Conservation (phyloP, 2,888 invertebrate genomes). For the Hirtodrosophila duncani region DNA sequence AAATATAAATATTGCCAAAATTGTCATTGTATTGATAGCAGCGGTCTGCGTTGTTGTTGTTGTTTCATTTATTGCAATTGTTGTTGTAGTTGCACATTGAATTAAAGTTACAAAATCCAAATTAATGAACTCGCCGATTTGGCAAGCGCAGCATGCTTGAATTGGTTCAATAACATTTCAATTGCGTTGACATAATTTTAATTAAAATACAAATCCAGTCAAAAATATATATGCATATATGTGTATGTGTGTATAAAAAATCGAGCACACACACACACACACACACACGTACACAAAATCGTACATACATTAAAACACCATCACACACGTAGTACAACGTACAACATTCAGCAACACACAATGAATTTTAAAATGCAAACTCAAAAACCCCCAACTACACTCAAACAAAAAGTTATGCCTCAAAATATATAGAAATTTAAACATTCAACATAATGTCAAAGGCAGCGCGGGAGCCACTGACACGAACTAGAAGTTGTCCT, state of each 20-base stretch:
- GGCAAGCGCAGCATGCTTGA: constrained; percentile 14
- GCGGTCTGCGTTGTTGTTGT: constrained; percentile 2
- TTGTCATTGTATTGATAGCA: constrained; percentile 27
- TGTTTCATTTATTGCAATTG: constrained; percentile 3
- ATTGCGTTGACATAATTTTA: constrained; percentile 71
- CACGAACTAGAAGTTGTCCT: too few relatives aligned
- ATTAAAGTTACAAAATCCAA: constrained; percentile 68
- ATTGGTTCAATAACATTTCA: constrained; percentile 69
- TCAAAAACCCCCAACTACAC: not conserved
- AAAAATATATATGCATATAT: not conserved
- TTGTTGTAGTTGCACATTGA: constrained; percentile 27
- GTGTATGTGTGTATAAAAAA: too few relatives aligned
- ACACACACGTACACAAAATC: too few relatives aligned
- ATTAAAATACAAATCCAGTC: constrained; percentile 54
- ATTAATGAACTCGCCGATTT: constrained; percentile 60
- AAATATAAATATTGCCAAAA: constrained; percentile 52
- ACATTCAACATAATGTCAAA: too few relatives aligned
- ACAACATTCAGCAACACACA: constrained; percentile 33
- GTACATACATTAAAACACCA: too few relatives aligned
- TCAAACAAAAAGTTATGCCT: too few relatives aligned
- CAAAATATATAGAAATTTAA: too few relatives aligned
- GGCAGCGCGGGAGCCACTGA: too few relatives aligned
- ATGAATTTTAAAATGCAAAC: constrained; percentile 61
- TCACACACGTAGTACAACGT: too few relatives aligned
- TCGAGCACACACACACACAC: too few relatives aligned